Conservation (phyloP, 1,140 invertebrate species). For the Oscheius sp. region DNA sequence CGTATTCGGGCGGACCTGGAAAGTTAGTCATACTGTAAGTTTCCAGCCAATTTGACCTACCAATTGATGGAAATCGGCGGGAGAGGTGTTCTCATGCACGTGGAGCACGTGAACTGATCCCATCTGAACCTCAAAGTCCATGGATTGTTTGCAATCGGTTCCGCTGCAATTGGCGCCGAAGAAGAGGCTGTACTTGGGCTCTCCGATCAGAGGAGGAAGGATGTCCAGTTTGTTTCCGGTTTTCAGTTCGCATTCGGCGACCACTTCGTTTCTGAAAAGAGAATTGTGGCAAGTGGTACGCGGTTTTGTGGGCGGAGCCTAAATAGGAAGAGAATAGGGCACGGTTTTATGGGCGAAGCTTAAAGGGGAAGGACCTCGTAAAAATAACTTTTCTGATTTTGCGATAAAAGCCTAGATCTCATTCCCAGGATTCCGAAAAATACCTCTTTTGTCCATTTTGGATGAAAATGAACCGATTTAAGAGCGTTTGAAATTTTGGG, state of each 20-base stretch:
- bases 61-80: constrained; percentile 9
- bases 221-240: constrained; percentile 48
- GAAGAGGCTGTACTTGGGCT: constrained; percentile 47
- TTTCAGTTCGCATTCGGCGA: constrained; percentile 23
- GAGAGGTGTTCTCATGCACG: constrained; percentile 1
- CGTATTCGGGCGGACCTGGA: constrained; percentile 42
- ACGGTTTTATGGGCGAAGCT: no score
- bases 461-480: no score
- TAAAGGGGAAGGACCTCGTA: no score
- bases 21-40: not conserved
- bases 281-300: no score
- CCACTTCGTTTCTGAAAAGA: constrained; percentile 13
- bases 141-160: constrained; percentile 14
- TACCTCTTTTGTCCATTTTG: no score
- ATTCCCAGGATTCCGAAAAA: no score
- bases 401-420: no score
- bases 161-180: constrained; percentile 47
- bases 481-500: no score
- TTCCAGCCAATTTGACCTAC: constrained; percentile 1
- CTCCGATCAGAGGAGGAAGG: constrained; percentile 49
- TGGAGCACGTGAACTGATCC: constrained; percentile 50
- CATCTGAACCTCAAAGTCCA: constrained; percentile 40
- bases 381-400: no score
- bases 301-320: no score
- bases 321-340: no score